Evolutionary conservation across 2,113 vertebrate species (phyloP).

Genomic region (Entelurus aequoreus): DNA sequence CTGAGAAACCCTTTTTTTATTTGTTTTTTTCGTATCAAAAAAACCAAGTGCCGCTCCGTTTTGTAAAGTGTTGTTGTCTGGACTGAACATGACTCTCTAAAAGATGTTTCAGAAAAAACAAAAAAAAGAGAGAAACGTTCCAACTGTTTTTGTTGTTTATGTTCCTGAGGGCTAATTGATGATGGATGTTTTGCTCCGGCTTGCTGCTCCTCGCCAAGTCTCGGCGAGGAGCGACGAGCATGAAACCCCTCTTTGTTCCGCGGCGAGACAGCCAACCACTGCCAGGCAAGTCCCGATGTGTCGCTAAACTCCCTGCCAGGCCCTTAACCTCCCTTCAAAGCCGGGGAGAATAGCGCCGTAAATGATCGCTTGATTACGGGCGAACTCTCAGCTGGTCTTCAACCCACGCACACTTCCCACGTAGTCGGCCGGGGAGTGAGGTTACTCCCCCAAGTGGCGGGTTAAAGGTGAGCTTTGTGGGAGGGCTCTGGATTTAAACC

Average conservation of each 20-base stretch:
- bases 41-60: too few species aligned
- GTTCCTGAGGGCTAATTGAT: slow-evolving; percentile 30
- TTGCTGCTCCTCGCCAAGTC: slow-evolving; percentile 5
- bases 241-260: slow-evolving; percentile 33
- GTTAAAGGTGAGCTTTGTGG: slow-evolving; percentile 14
- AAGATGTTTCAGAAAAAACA: too few species aligned
- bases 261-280: slow-evolving; percentile 29
- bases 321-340: too few species aligned
- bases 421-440: slow-evolving; percentile 19
- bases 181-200: slow-evolving; percentile 30
- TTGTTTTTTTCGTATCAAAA: too few species aligned
- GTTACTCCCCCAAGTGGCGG: slow-evolving; percentile 20
- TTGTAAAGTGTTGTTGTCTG: too few species aligned
- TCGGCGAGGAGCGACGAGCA: slow-evolving; percentile 17
- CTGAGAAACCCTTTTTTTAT: not conserved
- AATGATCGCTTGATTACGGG: slow-evolving; percentile 6
- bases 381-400: slow-evolving; percentile 13
- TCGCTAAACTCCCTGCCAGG: not conserved
- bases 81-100: too few species aligned
- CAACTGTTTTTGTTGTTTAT: slow-evolving; percentile 29
- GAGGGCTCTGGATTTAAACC: slow-evolving; percentile 4
- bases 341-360: too few species aligned
- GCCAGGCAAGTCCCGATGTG: slow-evolving; percentile 43
- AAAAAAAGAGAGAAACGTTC: too few species aligned
- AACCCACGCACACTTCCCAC: slow-evolving; percentile 52